Base-by-base conservation (phyloP, 2,888 invertebrate genomes). In the Heliconius ismenius region DNA sequence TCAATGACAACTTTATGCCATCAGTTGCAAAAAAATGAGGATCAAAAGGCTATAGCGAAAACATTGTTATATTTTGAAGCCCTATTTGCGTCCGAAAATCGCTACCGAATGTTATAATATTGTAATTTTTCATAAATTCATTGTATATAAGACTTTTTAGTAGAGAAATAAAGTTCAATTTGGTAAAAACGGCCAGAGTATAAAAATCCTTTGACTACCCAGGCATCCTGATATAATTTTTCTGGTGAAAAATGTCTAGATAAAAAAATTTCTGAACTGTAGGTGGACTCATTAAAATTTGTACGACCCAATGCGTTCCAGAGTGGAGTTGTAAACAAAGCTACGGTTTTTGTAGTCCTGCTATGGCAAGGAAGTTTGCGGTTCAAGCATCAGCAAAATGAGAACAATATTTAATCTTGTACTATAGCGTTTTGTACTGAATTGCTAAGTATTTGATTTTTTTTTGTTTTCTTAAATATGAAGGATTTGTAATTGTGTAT, bases 271-370 rank as follows among this genome's bases (percentile, higher is more conserved):
- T 81, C 72, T 62, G 79, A 79, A 83, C 79, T 85, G 82, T 83
- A 83, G 84, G 85, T 81, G 83, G 84, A 86, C 89, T 92, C 92
- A 90, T 92, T 92, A 92, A 92, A 92, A 90, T 91, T 88, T 88
- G 85, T 85, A 86, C 87, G 86, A 87, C 78, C 86, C 88, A 84
- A 86, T 91, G 90, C 85, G 82, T 88, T 85, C 80, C 83, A 81
- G 81, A 91, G 90, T 83, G 83, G 82, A 81, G 83, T 83, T 84
- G 83, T 84, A 85, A 85, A 88, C 87, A 89, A 86, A 76, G 78
- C 67, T 75, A 62, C 67, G 62, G 64, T 74, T 74, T 78, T 78
- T 79, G 75, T 76, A 75, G 80, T 78, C 64, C 70, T 69, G 69
- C 54, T 70, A 32, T n/a, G 70, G 72, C 32, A 73, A 76, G 75